Conservation (phyloP, 2,113 vertebrate species). For the Oryzias celebensis region DNA sequence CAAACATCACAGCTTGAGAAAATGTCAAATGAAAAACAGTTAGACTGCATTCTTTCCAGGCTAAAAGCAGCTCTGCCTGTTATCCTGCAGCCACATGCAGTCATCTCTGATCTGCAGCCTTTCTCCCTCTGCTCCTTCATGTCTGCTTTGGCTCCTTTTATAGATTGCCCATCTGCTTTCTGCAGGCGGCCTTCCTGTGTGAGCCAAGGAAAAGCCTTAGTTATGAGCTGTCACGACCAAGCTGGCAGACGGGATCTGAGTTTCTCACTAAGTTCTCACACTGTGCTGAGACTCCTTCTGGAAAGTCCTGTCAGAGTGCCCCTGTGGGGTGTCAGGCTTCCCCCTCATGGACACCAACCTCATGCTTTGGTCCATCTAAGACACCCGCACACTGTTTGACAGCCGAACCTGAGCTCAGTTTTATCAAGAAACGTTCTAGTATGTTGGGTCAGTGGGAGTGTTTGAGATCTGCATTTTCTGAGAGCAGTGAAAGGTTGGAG, state of each 20-base stretch:
- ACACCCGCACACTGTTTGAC: not conserved
- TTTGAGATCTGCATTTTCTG: not conserved
- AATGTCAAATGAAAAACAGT: no score
- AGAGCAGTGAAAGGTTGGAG: not conserved
- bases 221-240: conserved; percentile 74
- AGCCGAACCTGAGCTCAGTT: not conserved
- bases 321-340: conserved; percentile 79
- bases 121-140: conserved; percentile 72
- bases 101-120: conserved; percentile 25
- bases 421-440: not conserved
- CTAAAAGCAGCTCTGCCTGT: no score
- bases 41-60: no score
- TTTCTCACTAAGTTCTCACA: conserved; percentile 16
- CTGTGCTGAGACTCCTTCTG: conserved; percentile 18
- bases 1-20: no score
- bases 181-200: conserved; percentile 65
- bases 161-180: conserved; percentile 20
- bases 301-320: conserved; percentile 82
- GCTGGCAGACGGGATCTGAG: conserved; percentile 29
- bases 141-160: conserved; percentile 65
- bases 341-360: conserved; percentile 20
- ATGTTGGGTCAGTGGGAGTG: not conserved
- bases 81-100: not conserved
- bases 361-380: conserved; percentile 16
- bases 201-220: conserved; percentile 67